Conservation (phyloP, 2,888 invertebrate species). For the Idaea dimidiata region DNA sequence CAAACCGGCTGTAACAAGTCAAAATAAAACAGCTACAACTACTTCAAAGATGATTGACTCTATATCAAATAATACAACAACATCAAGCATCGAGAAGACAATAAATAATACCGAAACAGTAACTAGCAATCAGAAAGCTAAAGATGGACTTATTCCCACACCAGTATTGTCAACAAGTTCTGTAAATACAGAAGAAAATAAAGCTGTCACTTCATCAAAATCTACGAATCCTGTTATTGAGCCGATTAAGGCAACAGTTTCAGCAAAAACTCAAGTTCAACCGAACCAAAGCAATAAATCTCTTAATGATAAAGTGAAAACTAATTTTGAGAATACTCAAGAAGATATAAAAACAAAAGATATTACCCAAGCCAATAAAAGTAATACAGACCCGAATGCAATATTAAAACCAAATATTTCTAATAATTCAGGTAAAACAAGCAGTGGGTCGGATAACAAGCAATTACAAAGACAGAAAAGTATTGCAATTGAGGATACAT, state of each 20-base stretch:
- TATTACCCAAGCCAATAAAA: neutral
- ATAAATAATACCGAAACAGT: neutral
- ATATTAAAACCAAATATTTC: slow-evolving; percentile 14
- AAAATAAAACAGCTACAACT: neutral
- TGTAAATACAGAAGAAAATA: neutral
- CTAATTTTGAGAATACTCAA: slow-evolving; percentile 1
- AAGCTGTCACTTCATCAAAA: slow-evolving; percentile 14
- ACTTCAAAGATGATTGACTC: neutral
- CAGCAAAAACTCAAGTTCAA: slow-evolving; percentile 9
- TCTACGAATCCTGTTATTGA: slow-evolving; percentile 9
- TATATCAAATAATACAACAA: neutral
- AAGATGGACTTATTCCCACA: neutral
- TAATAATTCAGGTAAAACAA: slow-evolving; percentile 12
- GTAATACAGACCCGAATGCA: slow-evolving; percentile 5
- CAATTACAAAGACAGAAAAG: slow-evolving; percentile 51
- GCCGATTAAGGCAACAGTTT: slow-evolving; percentile 11
- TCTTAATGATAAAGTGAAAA: slow-evolving; percentile 5
- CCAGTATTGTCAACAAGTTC: neutral
- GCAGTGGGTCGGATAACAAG: slow-evolving; percentile 31
- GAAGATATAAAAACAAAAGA: neutral
- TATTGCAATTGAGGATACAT: slow-evolving; percentile 32
- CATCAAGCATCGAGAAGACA: neutral
- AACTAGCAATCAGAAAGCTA: neutral
- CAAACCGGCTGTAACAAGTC: neutral
- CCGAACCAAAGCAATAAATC: slow-evolving; percentile 12